phyloP scores from a whole-genome alignment of 2,797 vertebrate genomes.

The Coluber constrictor region DNA sequence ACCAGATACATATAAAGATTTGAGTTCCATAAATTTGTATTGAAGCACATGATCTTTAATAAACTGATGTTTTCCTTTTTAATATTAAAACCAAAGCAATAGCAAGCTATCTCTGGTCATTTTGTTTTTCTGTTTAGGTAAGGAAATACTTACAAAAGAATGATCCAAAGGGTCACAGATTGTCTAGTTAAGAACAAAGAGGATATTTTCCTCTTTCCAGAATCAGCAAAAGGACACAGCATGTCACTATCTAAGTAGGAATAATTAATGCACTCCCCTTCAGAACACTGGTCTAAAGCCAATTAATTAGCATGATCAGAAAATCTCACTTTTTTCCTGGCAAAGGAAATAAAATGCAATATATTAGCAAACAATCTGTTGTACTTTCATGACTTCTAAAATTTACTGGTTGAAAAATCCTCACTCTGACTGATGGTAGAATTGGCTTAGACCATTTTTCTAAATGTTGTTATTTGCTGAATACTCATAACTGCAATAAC shows the following conservation, averaged over 20 bases:
- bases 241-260: neutral
- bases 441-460: too few relatives aligned
- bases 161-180: neutral
- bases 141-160: too few relatives aligned
- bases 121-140: too few relatives aligned
- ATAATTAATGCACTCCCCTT: neutral
- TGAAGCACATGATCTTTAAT: too few relatives aligned
- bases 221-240: neutral
- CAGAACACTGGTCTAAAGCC: neutral
- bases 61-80: too few relatives aligned
- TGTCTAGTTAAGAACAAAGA: neutral
- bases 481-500: neutral
- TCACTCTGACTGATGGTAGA: neutral
- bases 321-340: neutral
- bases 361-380: neutral
- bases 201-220: neutral
- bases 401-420: neutral
- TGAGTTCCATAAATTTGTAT: too few relatives aligned
- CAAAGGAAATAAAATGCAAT: neutral
- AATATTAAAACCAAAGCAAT: too few relatives aligned
- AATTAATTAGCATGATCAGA: neutral
- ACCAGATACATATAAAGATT: too few relatives aligned
- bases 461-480: neutral
- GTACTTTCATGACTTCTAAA: neutral
- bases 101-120: too few relatives aligned